A percentile compares a stretch with the other conserved stretches of the same genome.
Conservation (phyloP, 2,888 invertebrate species). For the Proisotoma minuta region DNA sequence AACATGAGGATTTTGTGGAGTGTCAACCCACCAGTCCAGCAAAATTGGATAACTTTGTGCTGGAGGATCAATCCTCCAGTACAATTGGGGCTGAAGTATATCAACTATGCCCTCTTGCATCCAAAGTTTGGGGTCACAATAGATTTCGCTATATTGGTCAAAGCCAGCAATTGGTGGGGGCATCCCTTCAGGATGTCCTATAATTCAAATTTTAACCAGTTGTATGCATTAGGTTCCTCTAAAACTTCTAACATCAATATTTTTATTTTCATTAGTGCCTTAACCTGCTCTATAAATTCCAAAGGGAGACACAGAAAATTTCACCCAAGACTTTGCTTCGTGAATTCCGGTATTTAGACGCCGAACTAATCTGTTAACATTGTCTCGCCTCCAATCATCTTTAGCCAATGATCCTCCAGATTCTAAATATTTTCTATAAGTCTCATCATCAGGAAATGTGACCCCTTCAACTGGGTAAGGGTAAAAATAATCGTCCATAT, state of each 20-base stretch:
- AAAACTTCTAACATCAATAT: no score
- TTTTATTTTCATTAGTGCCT: no score
- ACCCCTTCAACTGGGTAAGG: conserved; percentile 38
- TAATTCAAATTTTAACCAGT: no score
- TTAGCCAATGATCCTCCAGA: conserved; percentile 17
- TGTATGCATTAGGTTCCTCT: no score
- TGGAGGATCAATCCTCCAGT: conserved; percentile 41
- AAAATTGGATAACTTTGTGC: conserved; percentile 39
- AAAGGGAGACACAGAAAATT: conserved; percentile 42
- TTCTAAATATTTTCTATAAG: conserved; percentile 16
- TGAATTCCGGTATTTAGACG: conserved; percentile 32
- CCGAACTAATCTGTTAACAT: conserved; percentile 38
- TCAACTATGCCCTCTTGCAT: conserved; percentile 36
- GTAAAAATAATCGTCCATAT: conserved; percentile 45
- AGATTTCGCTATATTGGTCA: conserved; percentile 38
- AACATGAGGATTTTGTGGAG: conserved; percentile 18
- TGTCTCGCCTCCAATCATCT: conserved; percentile 42
- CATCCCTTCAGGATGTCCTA: not conserved
- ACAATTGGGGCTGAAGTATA: conserved; percentile 38
- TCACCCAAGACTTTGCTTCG: conserved; percentile 30
- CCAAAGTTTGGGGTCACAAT: conserved; percentile 40
- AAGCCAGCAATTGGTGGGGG: conserved; percentile 18
- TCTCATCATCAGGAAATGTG: not conserved
- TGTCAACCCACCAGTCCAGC: conserved; percentile 37
- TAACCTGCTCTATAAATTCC: conserved; percentile 36